phyloP scores from a whole-genome alignment of 2,113 vertebrate genomes.

The Rallus limicola region DNA sequence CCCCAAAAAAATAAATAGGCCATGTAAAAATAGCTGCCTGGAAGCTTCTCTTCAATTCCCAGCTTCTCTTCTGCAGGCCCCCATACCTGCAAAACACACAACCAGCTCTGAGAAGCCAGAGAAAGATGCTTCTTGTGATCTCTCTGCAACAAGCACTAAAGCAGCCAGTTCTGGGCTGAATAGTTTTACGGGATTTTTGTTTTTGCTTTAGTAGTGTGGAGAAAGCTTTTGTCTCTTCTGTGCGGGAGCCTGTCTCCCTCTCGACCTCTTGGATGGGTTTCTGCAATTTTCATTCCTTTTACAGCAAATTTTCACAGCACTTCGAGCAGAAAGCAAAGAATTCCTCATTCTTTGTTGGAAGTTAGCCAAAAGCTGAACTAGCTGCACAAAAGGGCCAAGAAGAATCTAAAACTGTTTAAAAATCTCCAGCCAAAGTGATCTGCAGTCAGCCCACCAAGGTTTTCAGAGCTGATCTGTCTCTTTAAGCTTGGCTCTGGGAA shows the following conservation, averaged over 20 bases:
- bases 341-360: not conserved
- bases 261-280: not conserved
- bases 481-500: not conserved
- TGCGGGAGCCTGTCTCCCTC: not conserved
- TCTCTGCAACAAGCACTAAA: not conserved
- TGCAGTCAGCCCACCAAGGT: not conserved
- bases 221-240: not conserved
- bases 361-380: not conserved
- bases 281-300: constrained; percentile 4
- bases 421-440: not conserved
- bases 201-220: not conserved
- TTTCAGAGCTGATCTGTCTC: not conserved
- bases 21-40: not conserved
- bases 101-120: not conserved
- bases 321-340: not conserved
- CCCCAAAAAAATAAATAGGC: not conserved
- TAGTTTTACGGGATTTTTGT: not conserved
- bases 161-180: not conserved
- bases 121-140: not conserved
- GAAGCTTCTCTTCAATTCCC: not conserved
- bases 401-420: not conserved
- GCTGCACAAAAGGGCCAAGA: not conserved
- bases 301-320: constrained; percentile 5
- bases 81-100: not conserved
- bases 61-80: not conserved